These are phyloP conservation scores for Helicoverpa zea DNA, from an alignment of 1,140 invertebrate genomes.

Conservation along the genomic window DNA sequence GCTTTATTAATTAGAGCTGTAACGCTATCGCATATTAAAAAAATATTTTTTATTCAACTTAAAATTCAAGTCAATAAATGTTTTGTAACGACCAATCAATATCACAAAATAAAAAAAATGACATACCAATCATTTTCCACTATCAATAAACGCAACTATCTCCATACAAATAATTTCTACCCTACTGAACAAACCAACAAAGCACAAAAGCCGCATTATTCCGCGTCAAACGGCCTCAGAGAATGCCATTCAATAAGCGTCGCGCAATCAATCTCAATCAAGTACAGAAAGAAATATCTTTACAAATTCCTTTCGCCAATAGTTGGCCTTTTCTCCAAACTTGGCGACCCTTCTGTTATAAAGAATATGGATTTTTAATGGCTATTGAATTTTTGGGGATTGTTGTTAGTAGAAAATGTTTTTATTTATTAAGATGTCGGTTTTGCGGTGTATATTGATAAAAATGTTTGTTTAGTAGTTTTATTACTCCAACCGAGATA, in stretches of 20 bases:
- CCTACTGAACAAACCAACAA: constrained; percentile 13
- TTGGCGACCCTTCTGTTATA: constrained; percentile 1
- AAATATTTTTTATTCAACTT: no score
- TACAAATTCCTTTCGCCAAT: constrained; percentile 37
- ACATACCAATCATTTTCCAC: not conserved
- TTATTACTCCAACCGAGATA: no score
- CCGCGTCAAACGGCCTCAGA: constrained; percentile 40
- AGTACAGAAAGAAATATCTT: constrained; percentile 54
- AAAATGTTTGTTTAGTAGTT: no score
- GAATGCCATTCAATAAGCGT: constrained; percentile 55
- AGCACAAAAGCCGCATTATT: constrained; percentile 48
- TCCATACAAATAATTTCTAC: not conserved
- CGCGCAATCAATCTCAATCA: constrained; percentile 62
- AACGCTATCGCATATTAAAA: no score
- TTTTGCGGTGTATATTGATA: no score
- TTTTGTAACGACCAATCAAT: no score
- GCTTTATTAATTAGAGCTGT: no score
- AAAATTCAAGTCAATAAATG: no score
- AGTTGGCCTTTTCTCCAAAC: constrained; percentile 23
- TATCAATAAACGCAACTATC: constrained; percentile 11
- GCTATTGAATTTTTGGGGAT: not conserved
- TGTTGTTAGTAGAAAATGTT: not conserved
- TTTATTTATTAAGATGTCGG: not conserved
- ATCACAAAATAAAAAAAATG: not conserved
- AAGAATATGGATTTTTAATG: not conserved